phyloP scores from a whole-genome alignment of 1,140 invertebrate species.

The Neomicropteryx cornuta region DNA sequence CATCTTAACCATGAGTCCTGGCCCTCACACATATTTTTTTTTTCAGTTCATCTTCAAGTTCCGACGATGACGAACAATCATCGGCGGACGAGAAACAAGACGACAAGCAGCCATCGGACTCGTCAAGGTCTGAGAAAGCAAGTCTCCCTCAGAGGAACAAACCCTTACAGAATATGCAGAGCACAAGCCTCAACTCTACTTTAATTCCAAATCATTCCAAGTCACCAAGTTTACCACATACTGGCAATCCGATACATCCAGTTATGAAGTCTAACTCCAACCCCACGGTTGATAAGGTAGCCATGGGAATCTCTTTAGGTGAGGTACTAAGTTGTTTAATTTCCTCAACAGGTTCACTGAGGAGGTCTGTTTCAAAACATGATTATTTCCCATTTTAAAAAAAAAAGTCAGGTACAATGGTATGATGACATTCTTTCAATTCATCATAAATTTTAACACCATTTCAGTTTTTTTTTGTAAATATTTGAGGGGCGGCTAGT shows the following conservation, averaged over 20 bases:
- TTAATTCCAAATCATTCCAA: constrained; percentile 29
- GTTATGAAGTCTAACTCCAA: constrained; percentile 39
- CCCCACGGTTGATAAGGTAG: constrained; percentile 35
- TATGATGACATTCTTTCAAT: too few species aligned
- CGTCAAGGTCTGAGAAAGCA: constrained; percentile 22
- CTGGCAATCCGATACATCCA: constrained; percentile 30
- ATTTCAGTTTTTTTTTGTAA: too few species aligned
- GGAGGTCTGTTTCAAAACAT: too few species aligned
- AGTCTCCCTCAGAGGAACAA: too few species aligned
- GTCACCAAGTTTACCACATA: constrained; percentile 30
- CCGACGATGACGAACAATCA: constrained; percentile 49
- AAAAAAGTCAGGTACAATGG: too few species aligned
- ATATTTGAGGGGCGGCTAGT: too few species aligned
- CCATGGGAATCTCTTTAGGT: constrained; percentile 36
- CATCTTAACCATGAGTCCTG: too few species aligned
- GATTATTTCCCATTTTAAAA: too few species aligned
- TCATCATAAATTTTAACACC: too few species aligned
- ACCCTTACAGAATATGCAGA: constrained; percentile 17
- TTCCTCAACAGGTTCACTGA: constrained; percentile 15
- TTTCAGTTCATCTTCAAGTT: constrained; percentile 50
- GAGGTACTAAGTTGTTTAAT: constrained; percentile 11
- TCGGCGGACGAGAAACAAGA: constrained; percentile 36
- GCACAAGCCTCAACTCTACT: constrained; percentile 17
- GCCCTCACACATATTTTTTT: constrained; percentile 4
- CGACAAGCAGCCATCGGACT: constrained; percentile 22